phyloP scores from a whole-genome alignment of 2,113 vertebrate species.

The Cyanistes caeruleus region DNA sequence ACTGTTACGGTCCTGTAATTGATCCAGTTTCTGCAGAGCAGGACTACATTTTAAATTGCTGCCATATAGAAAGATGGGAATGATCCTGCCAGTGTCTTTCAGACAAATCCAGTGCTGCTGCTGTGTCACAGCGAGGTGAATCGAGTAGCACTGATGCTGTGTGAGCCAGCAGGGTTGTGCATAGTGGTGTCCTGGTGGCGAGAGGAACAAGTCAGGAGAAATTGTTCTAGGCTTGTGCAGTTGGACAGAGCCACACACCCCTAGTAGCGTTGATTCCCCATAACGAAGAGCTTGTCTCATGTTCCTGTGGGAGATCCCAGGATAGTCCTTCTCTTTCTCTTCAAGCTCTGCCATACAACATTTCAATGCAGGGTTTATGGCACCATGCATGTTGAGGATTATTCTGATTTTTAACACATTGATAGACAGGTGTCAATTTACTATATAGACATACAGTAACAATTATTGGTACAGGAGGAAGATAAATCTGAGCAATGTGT shows the following conservation, averaged over 20 bases:
- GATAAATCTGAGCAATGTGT: neutral
- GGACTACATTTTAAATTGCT: neutral
- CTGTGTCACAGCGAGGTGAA: fast-evolving
- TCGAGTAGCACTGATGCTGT: neutral
- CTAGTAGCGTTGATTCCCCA: neutral
- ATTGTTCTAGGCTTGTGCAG: neutral
- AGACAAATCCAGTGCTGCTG: neutral
- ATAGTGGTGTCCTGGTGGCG: fast-evolving
- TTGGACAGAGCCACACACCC: neutral
- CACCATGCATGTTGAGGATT: neutral
- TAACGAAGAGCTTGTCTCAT: neutral
- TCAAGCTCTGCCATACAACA: neutral
- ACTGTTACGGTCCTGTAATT: neutral
- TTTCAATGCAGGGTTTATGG: neutral
- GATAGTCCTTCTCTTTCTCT: neutral
- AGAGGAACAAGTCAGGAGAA: neutral
- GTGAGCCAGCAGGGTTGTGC: neutral
- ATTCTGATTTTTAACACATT: neutral
- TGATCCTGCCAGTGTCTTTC: neutral
- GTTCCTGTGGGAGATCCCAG: neutral
- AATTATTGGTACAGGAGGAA: neutral
- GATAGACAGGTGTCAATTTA: neutral
- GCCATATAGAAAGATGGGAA: neutral
- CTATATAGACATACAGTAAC: neutral
- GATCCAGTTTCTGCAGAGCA: neutral